Conservation (phyloP, 2,797 vertebrate genomes). For the Oceanodroma leucorhoa region DNA sequence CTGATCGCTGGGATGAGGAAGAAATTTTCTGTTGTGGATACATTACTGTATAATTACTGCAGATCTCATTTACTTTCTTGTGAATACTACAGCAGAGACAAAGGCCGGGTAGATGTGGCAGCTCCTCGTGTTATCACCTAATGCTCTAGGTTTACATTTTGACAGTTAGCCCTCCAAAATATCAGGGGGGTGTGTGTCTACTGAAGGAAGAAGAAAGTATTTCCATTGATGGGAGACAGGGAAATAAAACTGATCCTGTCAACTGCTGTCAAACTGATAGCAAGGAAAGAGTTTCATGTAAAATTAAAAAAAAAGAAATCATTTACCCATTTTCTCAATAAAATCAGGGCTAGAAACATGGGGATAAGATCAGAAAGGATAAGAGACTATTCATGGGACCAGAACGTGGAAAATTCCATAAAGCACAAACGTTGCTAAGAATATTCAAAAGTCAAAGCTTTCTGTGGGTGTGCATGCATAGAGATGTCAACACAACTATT, state of each 20-base stretch:
- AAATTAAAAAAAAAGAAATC: background rate
- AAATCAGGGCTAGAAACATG: background rate
- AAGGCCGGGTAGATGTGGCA: background rate
- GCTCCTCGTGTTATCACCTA: background rate
- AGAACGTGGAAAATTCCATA: constrained; percentile 29
- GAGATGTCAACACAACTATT: constrained; percentile 69
- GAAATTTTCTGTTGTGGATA: constrained; percentile 37
- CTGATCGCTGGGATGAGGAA: background rate
- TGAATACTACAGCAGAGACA: background rate
- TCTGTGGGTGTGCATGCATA: constrained; percentile 48
- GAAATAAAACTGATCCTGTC: background rate
- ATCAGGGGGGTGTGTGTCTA: background rate
- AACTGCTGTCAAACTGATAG: background rate
- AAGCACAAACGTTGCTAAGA: constrained; percentile 32
- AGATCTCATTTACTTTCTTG: background rate
- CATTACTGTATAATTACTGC: constrained; percentile 1
- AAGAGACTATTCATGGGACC: background rate
- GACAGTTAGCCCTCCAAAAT: background rate
- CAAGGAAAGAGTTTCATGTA: background rate
- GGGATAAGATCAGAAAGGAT: background rate
- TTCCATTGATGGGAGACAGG: background rate
- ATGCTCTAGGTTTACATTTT: background rate
- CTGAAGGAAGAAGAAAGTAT: background rate
- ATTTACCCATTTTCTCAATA: background rate
- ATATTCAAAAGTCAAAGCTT: constrained; percentile 34